Evolutionary conservation across 2,113 vertebrate genomes (phyloP).

Genomic region (Aythya baeri): DNA sequence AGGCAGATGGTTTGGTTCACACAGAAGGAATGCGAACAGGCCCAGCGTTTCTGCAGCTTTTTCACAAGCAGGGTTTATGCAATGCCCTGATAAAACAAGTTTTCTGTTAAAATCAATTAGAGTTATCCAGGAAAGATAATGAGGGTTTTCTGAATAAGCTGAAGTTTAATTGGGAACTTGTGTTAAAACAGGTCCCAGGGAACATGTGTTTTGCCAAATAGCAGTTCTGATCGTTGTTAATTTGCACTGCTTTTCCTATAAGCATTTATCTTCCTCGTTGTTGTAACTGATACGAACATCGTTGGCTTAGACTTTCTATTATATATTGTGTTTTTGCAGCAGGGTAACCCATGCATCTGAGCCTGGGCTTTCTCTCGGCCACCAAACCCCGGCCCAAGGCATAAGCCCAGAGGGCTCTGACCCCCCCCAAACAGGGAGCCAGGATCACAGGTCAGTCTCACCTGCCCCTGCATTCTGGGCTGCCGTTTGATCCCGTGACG

Average conservation of each 20-base stretch:
- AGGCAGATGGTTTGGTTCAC: background rate
- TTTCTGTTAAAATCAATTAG: background rate
- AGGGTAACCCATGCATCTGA: conserved; percentile 84
- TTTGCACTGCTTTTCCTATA: conserved; percentile 65
- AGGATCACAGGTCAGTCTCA: conserved; percentile 84
- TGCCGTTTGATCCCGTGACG: conserved; percentile 62
- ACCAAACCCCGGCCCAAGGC: conserved; percentile 81
- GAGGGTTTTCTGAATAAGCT: background rate
- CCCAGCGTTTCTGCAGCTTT: background rate
- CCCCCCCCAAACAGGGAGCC: conserved; percentile 82
- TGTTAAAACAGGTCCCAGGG: conserved; percentile 51
- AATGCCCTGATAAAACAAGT: background rate
- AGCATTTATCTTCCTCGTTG: conserved; percentile 75
- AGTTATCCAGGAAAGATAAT: background rate
- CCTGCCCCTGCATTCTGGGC: conserved; percentile 76
- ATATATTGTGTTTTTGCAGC: conserved; percentile 87
- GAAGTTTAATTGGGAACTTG: conserved; percentile 18
- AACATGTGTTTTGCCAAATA: background rate
- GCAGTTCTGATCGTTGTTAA: conserved; percentile 42
- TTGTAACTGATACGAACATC: conserved; percentile 54
- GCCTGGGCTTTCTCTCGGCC: conserved; percentile 84
- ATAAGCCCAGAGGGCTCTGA: conserved; percentile 81
- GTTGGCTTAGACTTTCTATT: conserved; percentile 81
- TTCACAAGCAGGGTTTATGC: background rate
- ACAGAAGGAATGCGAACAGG: background rate